Conservation (phyloP, 2,888 invertebrate species). For the Drymonia ruficornis region DNA sequence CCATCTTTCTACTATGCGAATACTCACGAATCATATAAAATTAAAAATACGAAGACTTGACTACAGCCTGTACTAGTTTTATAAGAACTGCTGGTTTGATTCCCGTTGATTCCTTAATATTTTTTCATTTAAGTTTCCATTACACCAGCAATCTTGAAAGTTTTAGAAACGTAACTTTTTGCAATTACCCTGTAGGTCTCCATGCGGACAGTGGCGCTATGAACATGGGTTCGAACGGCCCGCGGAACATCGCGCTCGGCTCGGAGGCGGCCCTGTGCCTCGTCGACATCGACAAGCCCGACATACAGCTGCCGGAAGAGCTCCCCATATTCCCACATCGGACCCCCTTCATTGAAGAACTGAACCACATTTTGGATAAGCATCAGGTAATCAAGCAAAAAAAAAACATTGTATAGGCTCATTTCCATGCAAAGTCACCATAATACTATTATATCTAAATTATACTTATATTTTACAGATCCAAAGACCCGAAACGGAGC, state of each 20-base stretch:
- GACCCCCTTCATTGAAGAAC: slow-evolving; percentile 93
- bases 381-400: slow-evolving; percentile 77
- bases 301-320: slow-evolving; percentile 97
- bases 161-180: not conserved
- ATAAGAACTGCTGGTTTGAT: too few species aligned
- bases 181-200: slow-evolving; percentile 71
- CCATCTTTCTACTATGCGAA: too few species aligned
- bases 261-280: slow-evolving; percentile 96
- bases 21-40: too few species aligned
- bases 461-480: slow-evolving; percentile 52
- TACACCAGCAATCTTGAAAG: too few species aligned
- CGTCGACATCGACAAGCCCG: slow-evolving; percentile 97
- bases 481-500: slow-evolving; percentile 78
- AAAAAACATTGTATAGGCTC: not conserved
- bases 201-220: slow-evolving; percentile 84
- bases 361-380: slow-evolving; percentile 90
- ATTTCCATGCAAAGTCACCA: too few species aligned
- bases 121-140: too few species aligned
- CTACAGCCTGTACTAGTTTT: too few species aligned
- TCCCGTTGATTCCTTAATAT: too few species aligned
- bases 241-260: slow-evolving; percentile 86
- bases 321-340: slow-evolving; percentile 96
- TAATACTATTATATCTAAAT: too few species aligned
- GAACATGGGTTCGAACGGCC: slow-evolving; percentile 60
- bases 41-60: too few species aligned